A percentile compares a stretch with the other conserved stretches of the same genome.
Conservation (phyloP, 2,113 vertebrate genomes). For the Girardinichthys multiradiatus region DNA sequence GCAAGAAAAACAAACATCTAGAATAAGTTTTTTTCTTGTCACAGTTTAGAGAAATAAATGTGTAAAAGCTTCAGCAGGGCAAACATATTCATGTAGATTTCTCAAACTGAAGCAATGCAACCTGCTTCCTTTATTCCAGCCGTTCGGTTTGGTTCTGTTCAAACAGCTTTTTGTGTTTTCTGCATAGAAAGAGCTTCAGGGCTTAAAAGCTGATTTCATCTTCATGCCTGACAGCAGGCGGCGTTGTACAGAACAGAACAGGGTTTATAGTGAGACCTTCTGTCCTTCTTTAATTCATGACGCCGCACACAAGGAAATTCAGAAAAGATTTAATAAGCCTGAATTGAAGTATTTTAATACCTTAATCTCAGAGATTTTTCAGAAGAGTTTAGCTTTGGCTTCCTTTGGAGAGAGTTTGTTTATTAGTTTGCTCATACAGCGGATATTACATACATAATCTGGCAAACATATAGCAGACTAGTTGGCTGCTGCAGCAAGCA, state of each 20-base stretch:
- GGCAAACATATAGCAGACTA: neutral
- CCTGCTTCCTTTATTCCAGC: neutral
- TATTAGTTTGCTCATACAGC: neutral
- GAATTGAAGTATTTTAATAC: neutral
- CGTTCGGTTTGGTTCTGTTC: neutral
- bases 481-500: neutral
- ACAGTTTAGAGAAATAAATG: neutral
- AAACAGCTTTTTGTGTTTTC: neutral
- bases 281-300: neutral
- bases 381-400: neutral
- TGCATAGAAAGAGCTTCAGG: neutral
- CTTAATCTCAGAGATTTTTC: neutral
- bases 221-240: slow-evolving; percentile 10
- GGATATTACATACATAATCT: neutral
- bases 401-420: neutral
- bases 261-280: neutral
- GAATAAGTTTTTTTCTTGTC: neutral
- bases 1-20: slow-evolving; percentile 3
- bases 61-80: neutral
- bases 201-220: slow-evolving; percentile 10
- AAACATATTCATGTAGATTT: neutral
- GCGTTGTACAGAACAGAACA: neutral
- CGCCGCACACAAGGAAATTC: neutral
- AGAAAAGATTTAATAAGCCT: neutral
- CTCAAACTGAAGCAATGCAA: neutral